A percentile compares a stretch with the other conserved stretches of the same genome.
Evolutionary conservation across 1,140 invertebrate genomes (phyloP).

Genomic region (Bombyx mandarina): DNA sequence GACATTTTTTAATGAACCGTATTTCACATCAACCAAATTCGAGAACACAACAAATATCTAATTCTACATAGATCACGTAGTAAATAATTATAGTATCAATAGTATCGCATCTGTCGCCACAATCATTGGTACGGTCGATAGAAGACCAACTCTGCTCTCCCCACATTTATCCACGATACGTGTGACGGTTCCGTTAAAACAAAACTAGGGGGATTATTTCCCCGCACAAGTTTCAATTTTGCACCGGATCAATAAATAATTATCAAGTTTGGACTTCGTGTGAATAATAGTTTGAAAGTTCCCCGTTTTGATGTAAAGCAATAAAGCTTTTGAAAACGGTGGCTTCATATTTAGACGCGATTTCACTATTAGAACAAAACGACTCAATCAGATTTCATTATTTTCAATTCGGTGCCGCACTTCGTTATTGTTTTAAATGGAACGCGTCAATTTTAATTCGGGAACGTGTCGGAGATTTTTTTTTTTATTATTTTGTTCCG

Average conservation of each 20-base stretch:
- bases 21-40: neutral
- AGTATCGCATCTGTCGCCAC: constrained; percentile 1
- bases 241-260: constrained; percentile 49
- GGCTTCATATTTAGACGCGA: constrained; percentile 7
- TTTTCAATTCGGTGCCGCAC: constrained; percentile 46
- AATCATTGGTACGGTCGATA: neutral
- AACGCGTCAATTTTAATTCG: constrained; percentile 65
- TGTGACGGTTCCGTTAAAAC: constrained; percentile 25
- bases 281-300: constrained; percentile 29
- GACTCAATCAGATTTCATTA: constrained; percentile 57
- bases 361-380: constrained; percentile 15
- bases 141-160: neutral
- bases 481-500: constrained; percentile 35
- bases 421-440: constrained; percentile 62
- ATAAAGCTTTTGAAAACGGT: too few species aligned
- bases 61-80: neutral
- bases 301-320: neutral
- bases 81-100: constrained; percentile 7
- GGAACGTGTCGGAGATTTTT: constrained; percentile 30
- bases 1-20: too few species aligned
- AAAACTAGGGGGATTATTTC: constrained; percentile 34
- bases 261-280: constrained; percentile 28
- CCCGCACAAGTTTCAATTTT: constrained; percentile 22
- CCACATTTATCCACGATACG: constrained; percentile 2
- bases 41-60: neutral